Conservation (phyloP, 1,140 invertebrate species). For the Sinonovacula constricta region DNA sequence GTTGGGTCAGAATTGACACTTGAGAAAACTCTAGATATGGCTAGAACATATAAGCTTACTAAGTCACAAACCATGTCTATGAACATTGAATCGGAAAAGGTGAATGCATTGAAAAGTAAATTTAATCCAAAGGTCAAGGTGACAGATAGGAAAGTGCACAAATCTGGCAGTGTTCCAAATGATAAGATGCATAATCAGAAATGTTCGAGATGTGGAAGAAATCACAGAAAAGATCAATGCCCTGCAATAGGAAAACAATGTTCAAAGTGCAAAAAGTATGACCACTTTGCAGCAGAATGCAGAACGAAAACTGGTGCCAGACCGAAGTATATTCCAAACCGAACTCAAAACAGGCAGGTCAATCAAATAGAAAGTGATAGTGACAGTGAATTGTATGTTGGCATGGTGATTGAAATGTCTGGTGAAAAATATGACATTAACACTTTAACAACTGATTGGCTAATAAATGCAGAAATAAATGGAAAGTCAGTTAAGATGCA, state of each 20-base stretch:
- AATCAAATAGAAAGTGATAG: neutral
- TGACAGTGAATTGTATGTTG: slow-evolving; percentile 8
- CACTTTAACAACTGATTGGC: neutral
- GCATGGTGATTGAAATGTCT: no score
- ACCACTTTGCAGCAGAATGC: slow-evolving; percentile 27
- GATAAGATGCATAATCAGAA: no score
- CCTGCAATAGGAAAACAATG: neutral
- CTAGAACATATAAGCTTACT: slow-evolving; percentile 18
- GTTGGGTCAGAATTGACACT: slow-evolving; percentile 11
- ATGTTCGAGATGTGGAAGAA: no score
- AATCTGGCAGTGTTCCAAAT: no score
- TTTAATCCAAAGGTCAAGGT: no score
- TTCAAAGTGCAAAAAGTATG: slow-evolving; percentile 23
- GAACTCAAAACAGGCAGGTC: neutral
- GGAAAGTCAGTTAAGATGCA: neutral
- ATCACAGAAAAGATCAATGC: no score
- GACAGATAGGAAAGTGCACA: no score
- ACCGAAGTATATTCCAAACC: neutral
- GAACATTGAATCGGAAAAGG: neutral
- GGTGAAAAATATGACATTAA: slow-evolving; percentile 15
- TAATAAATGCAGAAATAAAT: slow-evolving; percentile 10
- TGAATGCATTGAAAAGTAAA: no score
- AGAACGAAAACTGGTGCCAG: neutral
- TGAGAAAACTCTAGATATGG: slow-evolving; percentile 21
- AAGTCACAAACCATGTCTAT: slow-evolving; percentile 23